Evolutionary conservation across 1,140 invertebrate species (phyloP).

Genomic region (Sitobion miscanthi): DNA sequence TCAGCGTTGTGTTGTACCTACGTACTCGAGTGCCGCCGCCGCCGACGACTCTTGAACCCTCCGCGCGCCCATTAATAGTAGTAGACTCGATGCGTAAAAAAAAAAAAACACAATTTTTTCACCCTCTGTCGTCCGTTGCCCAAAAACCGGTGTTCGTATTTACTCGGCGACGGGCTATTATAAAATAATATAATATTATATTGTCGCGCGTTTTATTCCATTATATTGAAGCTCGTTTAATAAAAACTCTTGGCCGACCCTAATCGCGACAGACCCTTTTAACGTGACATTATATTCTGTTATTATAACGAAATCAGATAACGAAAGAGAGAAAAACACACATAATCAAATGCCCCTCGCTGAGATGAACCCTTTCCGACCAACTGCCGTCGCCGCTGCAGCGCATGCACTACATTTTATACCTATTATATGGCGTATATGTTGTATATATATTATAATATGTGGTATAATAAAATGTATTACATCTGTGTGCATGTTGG

Average conservation of each 20-base stretch:
- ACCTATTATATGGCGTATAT: neutral
- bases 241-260: conserved; percentile 39
- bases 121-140: no score
- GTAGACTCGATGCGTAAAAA: neutral
- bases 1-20: neutral
- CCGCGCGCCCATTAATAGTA: neutral
- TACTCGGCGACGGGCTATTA: conserved; percentile 37
- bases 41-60: conserved; percentile 45
- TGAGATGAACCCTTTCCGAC: conserved; percentile 40
- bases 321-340: conserved; percentile 40
- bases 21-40: neutral
- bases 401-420: neutral
- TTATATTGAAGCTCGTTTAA: conserved; percentile 28
- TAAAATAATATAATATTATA: conserved; percentile 13
- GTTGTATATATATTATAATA: neutral
- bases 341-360: conserved; percentile 54
- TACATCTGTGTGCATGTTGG: neutral
- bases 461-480: neutral
- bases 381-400: neutral
- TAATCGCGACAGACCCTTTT: conserved; percentile 52
- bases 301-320: conserved; percentile 56
- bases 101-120: conserved; percentile 15
- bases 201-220: conserved; percentile 41
- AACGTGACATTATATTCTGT: conserved; percentile 52
- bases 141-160: conserved; percentile 40